phyloP scores from a whole-genome alignment of 2,888 invertebrate species.

The Chrysomela aeneicollis region DNA sequence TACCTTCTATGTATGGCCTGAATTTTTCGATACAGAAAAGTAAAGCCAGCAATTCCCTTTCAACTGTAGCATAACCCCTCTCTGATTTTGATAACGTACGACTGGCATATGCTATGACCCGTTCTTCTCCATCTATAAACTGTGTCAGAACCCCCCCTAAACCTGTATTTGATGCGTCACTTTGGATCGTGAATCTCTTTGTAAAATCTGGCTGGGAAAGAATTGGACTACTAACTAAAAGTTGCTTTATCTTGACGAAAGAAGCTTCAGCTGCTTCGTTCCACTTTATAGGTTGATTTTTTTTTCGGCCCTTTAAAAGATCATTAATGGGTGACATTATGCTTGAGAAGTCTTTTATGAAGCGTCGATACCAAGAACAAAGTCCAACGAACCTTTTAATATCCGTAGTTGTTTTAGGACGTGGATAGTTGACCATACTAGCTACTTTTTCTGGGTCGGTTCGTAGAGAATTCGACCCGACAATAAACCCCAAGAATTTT shows the following conservation, averaged over 20 bases:
- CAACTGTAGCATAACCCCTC: constrained; percentile 44
- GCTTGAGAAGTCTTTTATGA: constrained; percentile 33
- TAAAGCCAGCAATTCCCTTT: constrained; percentile 45
- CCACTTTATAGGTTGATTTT: constrained; percentile 25
- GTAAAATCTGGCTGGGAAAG: constrained; percentile 11
- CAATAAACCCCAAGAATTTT: constrained; percentile 28
- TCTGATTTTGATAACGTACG: constrained; percentile 43
- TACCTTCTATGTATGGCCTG: constrained; percentile 38
- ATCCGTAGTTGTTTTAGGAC: constrained; percentile 40
- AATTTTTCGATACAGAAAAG: constrained; percentile 41
- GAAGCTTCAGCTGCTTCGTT: background rate
- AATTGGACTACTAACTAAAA: constrained; percentile 14
- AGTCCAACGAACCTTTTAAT: constrained; percentile 40
- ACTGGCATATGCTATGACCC: constrained; percentile 44
- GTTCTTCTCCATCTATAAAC: constrained; percentile 37
- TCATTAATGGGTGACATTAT: background rate
- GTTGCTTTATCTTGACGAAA: constrained; percentile 4
- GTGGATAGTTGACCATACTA: constrained; percentile 43
- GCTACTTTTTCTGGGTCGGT: constrained; percentile 22
- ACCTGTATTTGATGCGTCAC: constrained; percentile 29
- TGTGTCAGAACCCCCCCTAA: constrained; percentile 27
- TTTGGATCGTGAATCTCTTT: constrained; percentile 37
- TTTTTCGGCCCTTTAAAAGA: constrained; percentile 4
- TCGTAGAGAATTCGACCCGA: constrained; percentile 19
- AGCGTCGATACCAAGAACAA: constrained; percentile 32